These are phyloP conservation scores for Drosophila melanogaster DNA, from an alignment of 1,140 invertebrate genomes.

Conservation along the genomic window Release_6_plus_ISO1_MT NT_033777.3:22707501-22708000, in stretches of 20 bases:
- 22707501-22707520: constrained; percentile 10
- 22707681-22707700: neutral
- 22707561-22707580: constrained; percentile 7
- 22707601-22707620: neutral
- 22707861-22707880: neutral
- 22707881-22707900: neutral
- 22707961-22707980: neutral
- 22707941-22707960: neutral
- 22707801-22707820: neutral
- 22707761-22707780: too few species aligned
- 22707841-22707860: neutral
- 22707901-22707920: constrained; percentile 13
- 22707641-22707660: constrained; percentile 3
- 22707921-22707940: neutral
- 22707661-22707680: constrained; percentile 5
- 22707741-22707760: neutral
- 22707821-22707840: too few species aligned
- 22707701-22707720: neutral
- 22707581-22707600: neutral
- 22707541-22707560: constrained; percentile 59
- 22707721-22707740: neutral
- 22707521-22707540: constrained; percentile 49
- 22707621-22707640: constrained; percentile 6
- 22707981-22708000: constrained; percentile 9
- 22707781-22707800: too few species aligned